Percentiles rank a stretch among this genome's conserved stretches.
Evolutionary conservation across 2,113 vertebrate species (phyloP).

Genomic region (Tylochromis polylepis): DNA sequence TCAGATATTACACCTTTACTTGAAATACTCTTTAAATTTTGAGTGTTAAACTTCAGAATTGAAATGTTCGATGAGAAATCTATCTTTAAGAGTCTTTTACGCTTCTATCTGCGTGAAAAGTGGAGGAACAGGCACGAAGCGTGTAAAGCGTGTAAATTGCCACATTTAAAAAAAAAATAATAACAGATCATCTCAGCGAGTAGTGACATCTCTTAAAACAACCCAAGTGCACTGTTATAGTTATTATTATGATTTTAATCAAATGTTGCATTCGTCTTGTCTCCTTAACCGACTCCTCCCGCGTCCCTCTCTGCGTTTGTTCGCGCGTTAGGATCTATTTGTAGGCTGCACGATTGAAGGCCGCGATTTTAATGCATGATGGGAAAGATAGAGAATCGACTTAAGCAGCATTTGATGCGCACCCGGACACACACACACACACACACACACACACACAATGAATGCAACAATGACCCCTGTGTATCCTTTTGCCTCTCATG

Average conservation of each 20-base stretch:
- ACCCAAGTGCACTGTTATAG: not conserved
- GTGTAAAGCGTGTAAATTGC: too few relatives aligned
- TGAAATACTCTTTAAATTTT: not conserved
- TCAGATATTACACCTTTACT: not conserved
- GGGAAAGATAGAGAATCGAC: slow-evolving; percentile 32
- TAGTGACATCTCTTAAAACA: not conserved
- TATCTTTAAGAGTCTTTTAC: not conserved
- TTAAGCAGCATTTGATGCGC: slow-evolving; percentile 31
- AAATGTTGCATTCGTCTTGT: not conserved
- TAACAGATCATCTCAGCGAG: not conserved
- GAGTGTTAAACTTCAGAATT: not conserved
- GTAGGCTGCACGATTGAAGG: not conserved
- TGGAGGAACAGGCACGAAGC: not conserved
- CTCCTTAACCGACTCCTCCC: not conserved
- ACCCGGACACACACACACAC: slow-evolving; percentile 9
- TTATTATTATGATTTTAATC: not conserved
- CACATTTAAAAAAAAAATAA: too few relatives aligned
- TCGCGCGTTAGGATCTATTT: not conserved
- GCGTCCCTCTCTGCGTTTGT: not conserved
- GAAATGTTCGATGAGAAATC: not conserved
- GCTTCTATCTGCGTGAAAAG: not conserved
- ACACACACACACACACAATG: slow-evolving; percentile 3
- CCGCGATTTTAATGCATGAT: slow-evolving; percentile 15
- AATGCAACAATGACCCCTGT: slow-evolving; percentile 75
- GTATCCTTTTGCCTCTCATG: slow-evolving; percentile 59